A percentile compares a stretch with the other conserved stretches of the same genome.
These are phyloP conservation scores for Mola mola DNA, from an alignment of 2,113 vertebrate species.

Conservation along the genomic window DNA sequence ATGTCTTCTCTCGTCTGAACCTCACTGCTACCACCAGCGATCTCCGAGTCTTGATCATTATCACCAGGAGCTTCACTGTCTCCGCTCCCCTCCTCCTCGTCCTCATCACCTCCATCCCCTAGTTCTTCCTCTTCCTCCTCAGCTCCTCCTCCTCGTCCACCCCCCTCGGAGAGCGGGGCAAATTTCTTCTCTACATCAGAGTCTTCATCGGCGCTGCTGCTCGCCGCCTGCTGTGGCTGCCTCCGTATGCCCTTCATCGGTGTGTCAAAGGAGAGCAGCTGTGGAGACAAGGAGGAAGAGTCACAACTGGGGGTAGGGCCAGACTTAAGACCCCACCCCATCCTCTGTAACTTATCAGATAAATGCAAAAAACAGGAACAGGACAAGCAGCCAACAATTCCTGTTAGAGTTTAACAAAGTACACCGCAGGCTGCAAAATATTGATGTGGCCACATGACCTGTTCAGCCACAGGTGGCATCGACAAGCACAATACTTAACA, in stretches of 20 bases:
- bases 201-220: slow-evolving; percentile 27
- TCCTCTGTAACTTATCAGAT: too few relatives aligned
- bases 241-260: slow-evolving; percentile 35
- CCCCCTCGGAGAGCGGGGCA: slow-evolving; percentile 34
- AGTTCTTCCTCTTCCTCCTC: neutral
- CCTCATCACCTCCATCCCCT: too few relatives aligned
- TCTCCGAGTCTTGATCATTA: neutral
- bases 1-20: slow-evolving; percentile 49
- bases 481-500: too few relatives aligned
- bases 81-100: neutral
- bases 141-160: slow-evolving; percentile 1
- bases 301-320: too few relatives aligned
- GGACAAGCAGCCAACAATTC: too few relatives aligned
- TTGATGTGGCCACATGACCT: too few relatives aligned
- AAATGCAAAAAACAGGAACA: too few relatives aligned
- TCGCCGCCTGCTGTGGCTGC: neutral
- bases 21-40: slow-evolving; percentile 1
- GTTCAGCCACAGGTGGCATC: too few relatives aligned
- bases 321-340: too few relatives aligned
- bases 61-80: neutral
- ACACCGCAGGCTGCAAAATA: too few relatives aligned
- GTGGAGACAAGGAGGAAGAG: neutral
- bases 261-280: neutral
- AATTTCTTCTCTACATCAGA: slow-evolving; percentile 60
- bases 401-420: too few relatives aligned